Evolutionary conservation across 2,797 vertebrate genomes (phyloP).

Genomic region (Podarcis siculus): DNA sequence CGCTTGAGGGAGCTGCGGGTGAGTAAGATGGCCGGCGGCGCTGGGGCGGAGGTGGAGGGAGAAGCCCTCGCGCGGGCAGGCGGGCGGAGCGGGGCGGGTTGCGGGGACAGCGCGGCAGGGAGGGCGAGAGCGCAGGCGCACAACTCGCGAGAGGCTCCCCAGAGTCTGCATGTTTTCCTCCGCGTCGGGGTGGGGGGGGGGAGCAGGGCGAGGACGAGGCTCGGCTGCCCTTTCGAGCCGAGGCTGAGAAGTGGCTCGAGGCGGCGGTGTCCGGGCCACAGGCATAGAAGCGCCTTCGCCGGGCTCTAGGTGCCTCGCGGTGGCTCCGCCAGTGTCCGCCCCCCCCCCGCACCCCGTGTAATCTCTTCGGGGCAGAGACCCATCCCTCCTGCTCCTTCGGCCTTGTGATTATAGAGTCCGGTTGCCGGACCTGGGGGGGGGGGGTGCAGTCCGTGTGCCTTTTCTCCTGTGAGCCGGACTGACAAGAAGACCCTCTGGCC

Average conservation of each 20-base stretch:
- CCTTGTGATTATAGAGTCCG: not conserved
- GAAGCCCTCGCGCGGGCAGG: fast-evolving
- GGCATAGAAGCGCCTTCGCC: not conserved
- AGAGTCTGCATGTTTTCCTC: not conserved
- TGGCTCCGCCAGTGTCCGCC: not conserved
- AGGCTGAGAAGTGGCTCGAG: conserved; percentile 33
- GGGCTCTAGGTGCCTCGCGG: not conserved
- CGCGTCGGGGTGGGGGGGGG: not conserved
- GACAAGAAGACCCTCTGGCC: not conserved
- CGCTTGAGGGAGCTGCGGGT: not conserved
- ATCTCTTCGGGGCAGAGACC: not conserved
- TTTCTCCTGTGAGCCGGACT: not conserved
- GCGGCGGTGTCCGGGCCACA: not conserved
- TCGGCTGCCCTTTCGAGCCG: conserved; percentile 4
- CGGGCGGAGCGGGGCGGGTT: no score
- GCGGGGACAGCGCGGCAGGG: not conserved
- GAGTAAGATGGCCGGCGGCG: not conserved
- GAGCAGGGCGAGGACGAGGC: not conserved
- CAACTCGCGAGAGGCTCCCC: no score
- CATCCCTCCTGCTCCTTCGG: no score
- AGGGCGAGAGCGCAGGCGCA: conserved; percentile 4
- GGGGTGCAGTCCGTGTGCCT: not conserved
- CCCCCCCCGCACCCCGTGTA: no score
- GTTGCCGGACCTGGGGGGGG: not conserved
- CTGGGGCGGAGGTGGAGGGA: not conserved